A percentile compares a stretch with the other conserved stretches of the same genome.
These are phyloP conservation scores for Ophion ventricosus DNA, from an alignment of 2,888 invertebrate genomes.

Conservation along the genomic window DNA sequence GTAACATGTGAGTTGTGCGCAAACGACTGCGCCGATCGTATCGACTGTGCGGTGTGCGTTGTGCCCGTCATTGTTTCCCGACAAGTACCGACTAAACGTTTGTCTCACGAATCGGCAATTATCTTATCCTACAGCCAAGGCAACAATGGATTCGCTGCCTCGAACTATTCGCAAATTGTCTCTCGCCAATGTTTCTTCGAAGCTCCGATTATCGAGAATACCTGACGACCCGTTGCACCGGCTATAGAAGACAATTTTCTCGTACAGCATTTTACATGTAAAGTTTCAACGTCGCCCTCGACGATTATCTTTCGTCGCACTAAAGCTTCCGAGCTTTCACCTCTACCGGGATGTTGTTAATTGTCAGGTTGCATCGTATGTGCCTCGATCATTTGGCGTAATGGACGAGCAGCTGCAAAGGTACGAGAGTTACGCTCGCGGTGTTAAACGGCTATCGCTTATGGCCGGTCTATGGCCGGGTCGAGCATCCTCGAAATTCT, in stretches of 20 bases:
- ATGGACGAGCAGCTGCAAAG: slow-evolving; percentile 42
- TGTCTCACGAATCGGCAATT: not conserved
- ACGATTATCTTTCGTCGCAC: not conserved
- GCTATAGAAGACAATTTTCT: not conserved
- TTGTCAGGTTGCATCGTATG: not conserved
- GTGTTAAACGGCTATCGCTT: slow-evolving; percentile 47
- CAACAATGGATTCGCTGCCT: not conserved
- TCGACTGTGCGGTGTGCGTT: not conserved
- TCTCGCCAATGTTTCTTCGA: not conserved
- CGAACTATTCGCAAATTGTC: not conserved
- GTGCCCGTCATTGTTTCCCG: not conserved
- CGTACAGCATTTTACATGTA: not conserved
- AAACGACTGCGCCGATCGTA: not conserved
- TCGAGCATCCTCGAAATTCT: slow-evolving; percentile 28
- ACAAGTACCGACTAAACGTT: not conserved
- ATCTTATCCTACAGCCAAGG: not conserved
- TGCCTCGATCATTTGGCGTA: not conserved
- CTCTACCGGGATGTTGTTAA: not conserved
- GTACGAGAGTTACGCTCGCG: slow-evolving; percentile 48
- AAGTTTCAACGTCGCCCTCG: not conserved
- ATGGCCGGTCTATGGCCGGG: slow-evolving; percentile 65
- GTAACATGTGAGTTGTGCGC: not conserved
- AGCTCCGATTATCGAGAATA: not conserved
- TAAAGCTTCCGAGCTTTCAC: not conserved
- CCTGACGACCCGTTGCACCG: not conserved